phyloP scores from a whole-genome alignment of 2,113 vertebrate species.

The Anthoscopus minutus region DNA sequence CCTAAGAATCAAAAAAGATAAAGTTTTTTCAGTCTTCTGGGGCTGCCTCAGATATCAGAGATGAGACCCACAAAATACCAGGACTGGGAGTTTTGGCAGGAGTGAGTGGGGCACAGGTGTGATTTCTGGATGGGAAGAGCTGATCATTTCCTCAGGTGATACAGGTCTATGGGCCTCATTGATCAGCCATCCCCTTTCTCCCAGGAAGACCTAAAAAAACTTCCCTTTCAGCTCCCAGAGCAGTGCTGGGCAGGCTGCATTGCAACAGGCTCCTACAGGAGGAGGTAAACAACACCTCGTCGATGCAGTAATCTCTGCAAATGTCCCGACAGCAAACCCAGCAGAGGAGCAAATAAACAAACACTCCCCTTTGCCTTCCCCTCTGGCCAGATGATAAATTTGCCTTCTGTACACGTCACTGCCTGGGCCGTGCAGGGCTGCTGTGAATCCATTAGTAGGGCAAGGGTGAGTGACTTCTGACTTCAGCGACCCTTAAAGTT shows the following conservation, averaged over 20 bases:
- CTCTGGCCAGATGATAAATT: slow-evolving; percentile 54
- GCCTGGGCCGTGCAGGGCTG: slow-evolving; percentile 52
- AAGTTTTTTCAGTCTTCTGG: not conserved
- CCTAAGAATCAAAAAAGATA: not conserved
- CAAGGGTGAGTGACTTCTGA: slow-evolving; percentile 73
- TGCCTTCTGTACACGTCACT: slow-evolving; percentile 68
- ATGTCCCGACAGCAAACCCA: slow-evolving; percentile 52
- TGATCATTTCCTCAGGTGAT: not conserved
- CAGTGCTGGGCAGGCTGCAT: not conserved
- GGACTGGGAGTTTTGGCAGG: not conserved
- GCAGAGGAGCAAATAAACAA: slow-evolving; percentile 62
- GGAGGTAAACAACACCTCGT: slow-evolving; percentile 12
- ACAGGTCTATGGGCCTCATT: not conserved
- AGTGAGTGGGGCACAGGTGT: not conserved
- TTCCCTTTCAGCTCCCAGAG: not conserved
- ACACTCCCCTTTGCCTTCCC: not conserved
- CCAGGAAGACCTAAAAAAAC: not conserved
- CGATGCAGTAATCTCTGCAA: slow-evolving; percentile 32
- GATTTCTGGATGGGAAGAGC: not conserved
- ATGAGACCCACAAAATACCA: not conserved
- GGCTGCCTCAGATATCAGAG: not conserved
- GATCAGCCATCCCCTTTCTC: not conserved
- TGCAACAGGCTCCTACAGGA: not conserved
- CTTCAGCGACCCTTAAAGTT: slow-evolving; percentile 71
- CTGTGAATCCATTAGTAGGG: slow-evolving; percentile 73